Conservation (phyloP, 2,113 vertebrate species). For the Raja brachyura region DNA sequence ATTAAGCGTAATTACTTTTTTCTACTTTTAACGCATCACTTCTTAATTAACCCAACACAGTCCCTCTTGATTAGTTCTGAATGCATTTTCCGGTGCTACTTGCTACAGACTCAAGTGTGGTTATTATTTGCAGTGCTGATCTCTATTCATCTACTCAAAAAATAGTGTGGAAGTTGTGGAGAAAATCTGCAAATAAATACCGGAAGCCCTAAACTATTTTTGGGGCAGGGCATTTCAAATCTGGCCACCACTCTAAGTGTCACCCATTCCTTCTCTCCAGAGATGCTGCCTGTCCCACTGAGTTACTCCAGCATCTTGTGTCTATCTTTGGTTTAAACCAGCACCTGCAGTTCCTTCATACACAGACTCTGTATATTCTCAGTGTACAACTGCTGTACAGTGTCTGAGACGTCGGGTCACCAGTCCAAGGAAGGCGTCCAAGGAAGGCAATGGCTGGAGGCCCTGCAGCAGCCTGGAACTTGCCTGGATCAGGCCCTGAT, state of each 20-base stretch:
- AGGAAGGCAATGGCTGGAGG: too few relatives aligned
- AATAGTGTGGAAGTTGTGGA: neutral
- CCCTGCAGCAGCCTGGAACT: too few relatives aligned
- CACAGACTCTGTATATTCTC: too few relatives aligned
- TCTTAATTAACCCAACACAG: neutral
- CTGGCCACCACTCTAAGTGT: neutral
- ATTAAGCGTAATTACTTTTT: neutral
- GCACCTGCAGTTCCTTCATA: too few relatives aligned
- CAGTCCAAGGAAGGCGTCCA: too few relatives aligned
- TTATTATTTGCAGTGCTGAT: neutral
- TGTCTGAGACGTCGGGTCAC: too few relatives aligned
- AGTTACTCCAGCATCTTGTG: too few relatives aligned
- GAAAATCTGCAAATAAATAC: neutral
- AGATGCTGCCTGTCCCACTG: too few relatives aligned
- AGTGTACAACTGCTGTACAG: too few relatives aligned
- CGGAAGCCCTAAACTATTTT: neutral
- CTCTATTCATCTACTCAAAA: neutral
- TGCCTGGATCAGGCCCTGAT: too few relatives aligned
- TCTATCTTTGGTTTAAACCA: too few relatives aligned
- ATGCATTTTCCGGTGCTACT: neutral
- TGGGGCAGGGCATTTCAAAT: neutral
- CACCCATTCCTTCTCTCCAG: too few relatives aligned
- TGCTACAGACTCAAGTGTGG: neutral
- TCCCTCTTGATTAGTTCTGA: neutral
- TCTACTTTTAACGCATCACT: neutral